Evolutionary conservation across 1,140 invertebrate species (phyloP).

Genomic region (Lasaia peninsularis): DNA sequence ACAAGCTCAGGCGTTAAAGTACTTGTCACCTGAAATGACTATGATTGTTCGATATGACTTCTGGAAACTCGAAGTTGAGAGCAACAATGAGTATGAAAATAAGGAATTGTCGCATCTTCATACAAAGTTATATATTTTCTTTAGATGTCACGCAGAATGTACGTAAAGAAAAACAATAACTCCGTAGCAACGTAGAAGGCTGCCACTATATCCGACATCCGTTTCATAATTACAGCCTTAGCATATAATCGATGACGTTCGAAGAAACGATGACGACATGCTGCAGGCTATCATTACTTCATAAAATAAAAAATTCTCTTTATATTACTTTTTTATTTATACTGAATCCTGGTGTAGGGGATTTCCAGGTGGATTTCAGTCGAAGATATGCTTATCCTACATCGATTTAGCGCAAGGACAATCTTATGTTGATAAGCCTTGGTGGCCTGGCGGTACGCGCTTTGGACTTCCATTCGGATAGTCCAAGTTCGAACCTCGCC

Average conservation of each 20-base stretch:
- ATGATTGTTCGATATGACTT: too few relatives aligned
- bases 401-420: too few relatives aligned
- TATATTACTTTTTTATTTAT: neutral
- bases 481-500: too few relatives aligned
- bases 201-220: neutral
- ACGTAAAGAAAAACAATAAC: neutral
- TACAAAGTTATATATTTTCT: too few relatives aligned
- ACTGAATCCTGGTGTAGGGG: neutral
- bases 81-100: neutral
- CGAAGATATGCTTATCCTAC: too few relatives aligned
- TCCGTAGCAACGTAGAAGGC: neutral
- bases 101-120: too few relatives aligned
- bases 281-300: neutral
- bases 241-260: constrained; percentile 4
- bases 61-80: neutral
- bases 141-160: too few relatives aligned
- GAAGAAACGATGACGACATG: neutral
- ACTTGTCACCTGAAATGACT: too few relatives aligned
- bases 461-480: too few relatives aligned
- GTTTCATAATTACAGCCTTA: constrained; percentile 1
- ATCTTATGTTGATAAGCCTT: too few relatives aligned
- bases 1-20: too few relatives aligned
- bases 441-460: too few relatives aligned
- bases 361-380: neutral
- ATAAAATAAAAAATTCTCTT: neutral